Conservation (phyloP, 2,888 invertebrate species). For the Hemaris fuciformis region DNA sequence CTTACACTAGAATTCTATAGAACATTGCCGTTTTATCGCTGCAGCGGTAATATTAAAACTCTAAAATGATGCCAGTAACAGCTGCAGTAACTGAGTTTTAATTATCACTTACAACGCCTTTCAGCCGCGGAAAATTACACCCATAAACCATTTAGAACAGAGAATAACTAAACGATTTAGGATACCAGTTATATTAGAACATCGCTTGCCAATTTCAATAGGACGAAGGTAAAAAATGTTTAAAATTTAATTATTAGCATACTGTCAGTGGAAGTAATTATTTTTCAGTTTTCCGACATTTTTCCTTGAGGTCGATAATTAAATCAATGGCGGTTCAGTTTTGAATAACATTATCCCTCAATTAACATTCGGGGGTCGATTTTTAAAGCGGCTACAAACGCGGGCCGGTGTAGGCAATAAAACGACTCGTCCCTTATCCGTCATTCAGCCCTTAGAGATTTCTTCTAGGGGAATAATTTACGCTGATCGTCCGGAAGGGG, state of each 20-base stretch:
- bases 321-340: conserved; percentile 60
- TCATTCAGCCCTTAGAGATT: conserved; percentile 79
- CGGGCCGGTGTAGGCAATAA: conserved; percentile 74
- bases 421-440: conserved; percentile 78
- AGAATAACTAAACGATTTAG: conserved; percentile 62
- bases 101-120: conserved; percentile 77
- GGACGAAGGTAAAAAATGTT: conserved; percentile 25
- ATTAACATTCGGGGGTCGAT: conserved; percentile 74
- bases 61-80: conserved; percentile 68
- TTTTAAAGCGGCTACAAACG: conserved; percentile 70
- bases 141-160: conserved; percentile 70
- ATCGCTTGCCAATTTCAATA: conserved; percentile 33
- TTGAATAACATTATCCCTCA: conserved; percentile 76
- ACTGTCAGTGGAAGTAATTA: conserved; percentile 27
- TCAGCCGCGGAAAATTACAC: conserved; percentile 68
- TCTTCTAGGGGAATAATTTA: conserved; percentile 80
- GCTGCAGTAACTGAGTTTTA: conserved; percentile 75
- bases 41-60: conserved; percentile 62
- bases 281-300: conserved; percentile 38
- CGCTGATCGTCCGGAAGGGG: conserved; percentile 78
- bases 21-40: conserved; percentile 52
- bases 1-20: conserved; percentile 42
- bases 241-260: conserved; percentile 25
- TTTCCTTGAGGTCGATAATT: conserved; percentile 48
- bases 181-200: conserved; percentile 59